Conservation (phyloP, 2,113 vertebrate genomes). For the Terrapene triunguis region DNA sequence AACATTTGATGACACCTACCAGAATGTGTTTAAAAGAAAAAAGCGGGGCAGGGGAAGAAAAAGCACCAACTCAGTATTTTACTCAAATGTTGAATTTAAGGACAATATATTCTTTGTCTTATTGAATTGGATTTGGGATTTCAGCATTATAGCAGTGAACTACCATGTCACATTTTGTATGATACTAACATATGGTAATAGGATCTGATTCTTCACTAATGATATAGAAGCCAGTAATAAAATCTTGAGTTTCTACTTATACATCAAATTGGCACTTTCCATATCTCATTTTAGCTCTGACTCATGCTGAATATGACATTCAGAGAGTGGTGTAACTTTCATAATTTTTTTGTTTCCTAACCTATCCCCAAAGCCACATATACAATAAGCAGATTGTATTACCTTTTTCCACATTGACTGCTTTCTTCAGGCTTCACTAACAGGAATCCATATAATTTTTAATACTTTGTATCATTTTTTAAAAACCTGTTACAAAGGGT, state of each 20-base stretch:
- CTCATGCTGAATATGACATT: neutral
- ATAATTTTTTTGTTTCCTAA: neutral
- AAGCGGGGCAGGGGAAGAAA: neutral
- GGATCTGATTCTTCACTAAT: neutral
- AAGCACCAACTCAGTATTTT: neutral
- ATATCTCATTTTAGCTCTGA: neutral
- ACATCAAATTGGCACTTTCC: accelerated
- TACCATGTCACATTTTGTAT: neutral
- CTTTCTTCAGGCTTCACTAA: neutral
- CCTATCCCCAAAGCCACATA: neutral
- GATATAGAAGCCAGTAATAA: neutral
- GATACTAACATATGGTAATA: neutral
- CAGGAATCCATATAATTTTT: neutral
- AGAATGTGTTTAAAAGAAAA: neutral
- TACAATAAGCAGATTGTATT: neutral
- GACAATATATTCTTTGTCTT: neutral
- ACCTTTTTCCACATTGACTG: neutral
- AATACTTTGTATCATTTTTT: conserved; percentile 11
- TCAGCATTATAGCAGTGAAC: neutral
- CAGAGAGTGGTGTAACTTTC: neutral
- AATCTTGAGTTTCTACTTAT: neutral
- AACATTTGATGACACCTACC: neutral
- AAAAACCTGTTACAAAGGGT: neutral
- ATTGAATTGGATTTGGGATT: neutral
- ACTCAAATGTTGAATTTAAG: neutral